phyloP scores from a whole-genome alignment of 2,113 vertebrate genomes.

The Pipa parva region DNA sequence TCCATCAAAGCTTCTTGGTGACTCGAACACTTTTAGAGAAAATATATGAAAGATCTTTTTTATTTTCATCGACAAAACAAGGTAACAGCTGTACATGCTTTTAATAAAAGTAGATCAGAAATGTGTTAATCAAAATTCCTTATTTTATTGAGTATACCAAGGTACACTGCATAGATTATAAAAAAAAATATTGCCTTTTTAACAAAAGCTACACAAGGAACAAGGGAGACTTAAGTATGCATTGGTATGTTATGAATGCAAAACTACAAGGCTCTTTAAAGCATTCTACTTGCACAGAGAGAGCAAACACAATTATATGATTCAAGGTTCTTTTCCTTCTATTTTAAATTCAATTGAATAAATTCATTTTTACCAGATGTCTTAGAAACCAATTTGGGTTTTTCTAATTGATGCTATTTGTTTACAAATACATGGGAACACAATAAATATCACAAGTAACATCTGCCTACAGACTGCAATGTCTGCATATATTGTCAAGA shows the following conservation, averaged over 20 bases:
- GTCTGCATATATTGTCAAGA: constrained; percentile 33
- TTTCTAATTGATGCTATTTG: constrained; percentile 42
- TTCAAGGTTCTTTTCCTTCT: constrained; percentile 40
- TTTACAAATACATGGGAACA: constrained; percentile 39
- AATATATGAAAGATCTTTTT: background rate
- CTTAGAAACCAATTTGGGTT: constrained; percentile 31
- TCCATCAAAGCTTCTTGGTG: constrained; percentile 1
- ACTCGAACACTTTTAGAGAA: background rate
- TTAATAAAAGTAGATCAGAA: constrained; percentile 14
- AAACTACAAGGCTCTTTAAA: constrained; percentile 22
- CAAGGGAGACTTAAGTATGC: constrained; percentile 20
- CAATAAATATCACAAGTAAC: constrained; percentile 41
- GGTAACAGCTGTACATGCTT: constrained; percentile 22
- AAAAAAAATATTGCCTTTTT: constrained; percentile 14
- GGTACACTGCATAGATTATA: constrained; percentile 15
- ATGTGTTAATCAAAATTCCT: constrained; percentile 33
- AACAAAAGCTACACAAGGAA: constrained; percentile 23
- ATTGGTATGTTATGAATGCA: constrained; percentile 16
- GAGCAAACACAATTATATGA: constrained; percentile 39
- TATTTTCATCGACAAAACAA: constrained; percentile 11
- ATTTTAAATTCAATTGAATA: constrained; percentile 39
- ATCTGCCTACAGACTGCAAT: constrained; percentile 29
- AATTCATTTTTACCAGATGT: constrained; percentile 43
- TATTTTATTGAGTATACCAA: constrained; percentile 4
- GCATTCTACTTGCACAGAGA: constrained; percentile 16